Base-by-base conservation (phyloP, 2,113 vertebrate genomes). In the Rafetus swinhoei region DNA sequence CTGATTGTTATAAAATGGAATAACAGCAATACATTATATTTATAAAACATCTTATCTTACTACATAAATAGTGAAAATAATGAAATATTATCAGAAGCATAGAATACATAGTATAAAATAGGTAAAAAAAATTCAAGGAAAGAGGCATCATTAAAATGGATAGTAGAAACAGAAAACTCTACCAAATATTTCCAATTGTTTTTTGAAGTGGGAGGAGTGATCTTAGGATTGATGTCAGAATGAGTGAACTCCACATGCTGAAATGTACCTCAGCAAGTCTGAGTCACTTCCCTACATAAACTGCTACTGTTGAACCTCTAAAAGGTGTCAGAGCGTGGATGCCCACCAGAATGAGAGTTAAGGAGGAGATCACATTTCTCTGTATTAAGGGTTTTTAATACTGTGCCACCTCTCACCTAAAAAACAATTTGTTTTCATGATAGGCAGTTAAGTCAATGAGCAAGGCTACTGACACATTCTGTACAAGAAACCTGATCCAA, bases 121-220 rank as follows among this genome's bases (percentile, higher is more conserved):
- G 91, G 32, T 72, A 7, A 60, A 86, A 87, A 86, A 89, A 59
- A 1, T 4, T 15, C 82, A 89, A 93, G 72, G 83, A 83, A 79
- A 95, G 95, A 84, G 45, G 84, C 1, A 29, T 85, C 59, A 91
- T 92, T 80, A 85, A 90, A 91, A 88, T 92, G 60, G 81, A 88
- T 62, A 95, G 84, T 88, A 86, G 87, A 89, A 96, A 93, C 93
- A 83, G 82, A 90, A 93, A 82, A 79, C 7, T 92, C 27, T 84
- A 89, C 55, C 0, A 0, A 92, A 90, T 92, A 95, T 90, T 94
- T 93, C 89, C 82, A 92, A 86, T 39, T 94, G 81, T 82, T 86
- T 82, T 6, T 86, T 88, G 95, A 92, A 93, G 86, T 15, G 8
- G 57, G 77, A 91, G 84, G 86, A 79, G 57, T 86, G 79, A 50